A percentile compares a stretch with the other conserved stretches of the same genome.
Evolutionary conservation across 2,797 vertebrate species (phyloP).

Genomic region (Peromyscus melanophrys): DNA sequence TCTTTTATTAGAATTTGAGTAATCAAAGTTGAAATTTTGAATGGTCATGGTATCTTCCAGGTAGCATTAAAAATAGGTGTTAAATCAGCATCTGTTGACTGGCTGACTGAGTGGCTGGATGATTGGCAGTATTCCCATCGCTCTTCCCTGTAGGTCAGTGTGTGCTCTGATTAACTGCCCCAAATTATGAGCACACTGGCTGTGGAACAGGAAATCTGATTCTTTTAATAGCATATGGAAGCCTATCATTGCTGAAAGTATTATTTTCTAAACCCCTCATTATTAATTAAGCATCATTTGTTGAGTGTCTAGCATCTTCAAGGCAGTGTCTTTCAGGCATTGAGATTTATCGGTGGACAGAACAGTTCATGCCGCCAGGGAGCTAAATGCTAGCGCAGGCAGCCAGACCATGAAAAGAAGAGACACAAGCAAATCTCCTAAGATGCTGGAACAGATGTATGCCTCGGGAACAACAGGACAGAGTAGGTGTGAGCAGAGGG

Average conservation of each 20-base stretch:
- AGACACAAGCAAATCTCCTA: not conserved
- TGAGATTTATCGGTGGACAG: not conserved
- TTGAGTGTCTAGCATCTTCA: not conserved
- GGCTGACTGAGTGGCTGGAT: not conserved
- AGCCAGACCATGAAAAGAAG: not conserved
- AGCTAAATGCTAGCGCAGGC: not conserved
- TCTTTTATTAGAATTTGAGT: not conserved
- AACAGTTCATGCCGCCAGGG: not conserved
- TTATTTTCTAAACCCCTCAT: constrained; percentile 16
- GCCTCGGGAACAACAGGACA: not conserved
- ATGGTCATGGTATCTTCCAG: not conserved
- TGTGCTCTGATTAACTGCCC: not conserved
- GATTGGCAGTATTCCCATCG: not conserved
- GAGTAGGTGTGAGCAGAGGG: not conserved
- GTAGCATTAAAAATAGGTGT: not conserved
- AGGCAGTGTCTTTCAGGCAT: not conserved
- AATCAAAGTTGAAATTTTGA: constrained; percentile 26
- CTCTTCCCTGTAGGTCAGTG: not conserved
- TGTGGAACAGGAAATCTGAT: not conserved
- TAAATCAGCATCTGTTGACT: constrained; percentile 42
- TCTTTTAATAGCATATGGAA: not conserved
- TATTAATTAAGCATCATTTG: constrained; percentile 9
- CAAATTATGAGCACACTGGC: not conserved
- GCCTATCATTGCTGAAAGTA: not conserved
- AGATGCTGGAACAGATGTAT: not conserved